Evolutionary conservation across 2,888 invertebrate species (phyloP).

Genomic region (Rhagium mordax): DNA sequence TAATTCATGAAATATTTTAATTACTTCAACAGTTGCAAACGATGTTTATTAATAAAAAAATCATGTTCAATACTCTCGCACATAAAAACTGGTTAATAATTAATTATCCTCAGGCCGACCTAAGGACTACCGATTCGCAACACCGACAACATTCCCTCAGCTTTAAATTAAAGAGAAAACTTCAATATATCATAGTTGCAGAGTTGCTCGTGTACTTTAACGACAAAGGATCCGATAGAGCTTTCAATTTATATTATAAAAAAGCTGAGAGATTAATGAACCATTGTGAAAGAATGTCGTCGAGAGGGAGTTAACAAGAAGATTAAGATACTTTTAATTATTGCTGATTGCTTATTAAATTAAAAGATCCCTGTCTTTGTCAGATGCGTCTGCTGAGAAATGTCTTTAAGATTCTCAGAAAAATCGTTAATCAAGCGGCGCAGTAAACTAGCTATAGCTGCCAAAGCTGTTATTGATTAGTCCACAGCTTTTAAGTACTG

Average conservation of each 20-base stretch:
- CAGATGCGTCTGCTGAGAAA: conserved; percentile 4
- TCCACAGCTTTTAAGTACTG: no score
- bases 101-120: not conserved
- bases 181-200: conserved; percentile 4
- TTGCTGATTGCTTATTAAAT: conserved; percentile 34
- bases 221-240: conserved; percentile 19
- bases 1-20: not conserved
- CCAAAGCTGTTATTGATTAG: no score
- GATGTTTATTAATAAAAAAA: no score
- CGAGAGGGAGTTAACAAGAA: conserved; percentile 30
- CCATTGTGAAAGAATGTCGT: conserved; percentile 29
- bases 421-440: conserved; percentile 30
- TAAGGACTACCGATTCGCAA: no score
- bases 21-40: no score
- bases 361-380: conserved; percentile 23
- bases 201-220: not conserved
- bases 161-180: conserved; percentile 1
- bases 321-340: conserved; percentile 33
- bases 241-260: conserved; percentile 29
- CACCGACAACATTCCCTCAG: not conserved
- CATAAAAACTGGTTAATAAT: no score
- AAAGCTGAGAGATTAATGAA: conserved; percentile 34
- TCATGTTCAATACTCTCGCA: no score
- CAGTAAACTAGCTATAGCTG: not conserved
- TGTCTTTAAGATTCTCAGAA: not conserved